Base-by-base conservation (phyloP, 2,113 vertebrate species). In the Rhinolophus ferrumequinum region DNA sequence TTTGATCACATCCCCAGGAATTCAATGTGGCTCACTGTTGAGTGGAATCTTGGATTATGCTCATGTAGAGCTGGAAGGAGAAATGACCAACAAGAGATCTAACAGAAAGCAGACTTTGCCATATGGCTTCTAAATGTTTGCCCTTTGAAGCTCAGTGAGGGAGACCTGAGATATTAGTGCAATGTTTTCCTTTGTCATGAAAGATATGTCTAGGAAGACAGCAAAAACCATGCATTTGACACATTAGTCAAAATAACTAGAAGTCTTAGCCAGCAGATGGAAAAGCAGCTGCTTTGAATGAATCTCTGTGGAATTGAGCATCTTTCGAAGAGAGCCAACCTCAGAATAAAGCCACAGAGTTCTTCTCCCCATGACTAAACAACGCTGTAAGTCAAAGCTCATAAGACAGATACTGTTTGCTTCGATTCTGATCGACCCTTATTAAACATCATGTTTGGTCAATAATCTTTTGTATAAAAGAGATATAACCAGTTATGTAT, bases 61-160 rank as follows among this genome's bases (percentile, higher is more conserved):
- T 91, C 15, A 3, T 9, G 62, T 60, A 86, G 80, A 87, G 54
- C 35, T 91, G 72, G 73, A 86, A 33, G 2, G n/a, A 6, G 35
- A 82, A 76, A 83, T 70, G 82, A 83, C 73, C 67, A 41, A 44
- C 28, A 69, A 52, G 35, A 92, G 47, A 47, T 64, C 67, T 79
- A 88, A 94, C 9, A 58, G 66, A 91, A 90, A 89, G 66, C 60
- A 93, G 50, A 89, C 54, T 54, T 70, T 52, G 54, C 54, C 72
- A 16, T 86, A 67, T 70, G 89, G 35, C 76, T 92, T 91, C 70
- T 87, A 60, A 93, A 75, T 28, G 16, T 76, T 94, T 66, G 30
- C 56, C 33, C 79, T 97, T 93, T 93, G 93, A 95, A 94, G 60
- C 88, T 95, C 88, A 16, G 30, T 50, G 73, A 91, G 54, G 73